Evolutionary conservation across 2,888 invertebrate species (phyloP).

Genomic region (Lysandra bellargus): DNA sequence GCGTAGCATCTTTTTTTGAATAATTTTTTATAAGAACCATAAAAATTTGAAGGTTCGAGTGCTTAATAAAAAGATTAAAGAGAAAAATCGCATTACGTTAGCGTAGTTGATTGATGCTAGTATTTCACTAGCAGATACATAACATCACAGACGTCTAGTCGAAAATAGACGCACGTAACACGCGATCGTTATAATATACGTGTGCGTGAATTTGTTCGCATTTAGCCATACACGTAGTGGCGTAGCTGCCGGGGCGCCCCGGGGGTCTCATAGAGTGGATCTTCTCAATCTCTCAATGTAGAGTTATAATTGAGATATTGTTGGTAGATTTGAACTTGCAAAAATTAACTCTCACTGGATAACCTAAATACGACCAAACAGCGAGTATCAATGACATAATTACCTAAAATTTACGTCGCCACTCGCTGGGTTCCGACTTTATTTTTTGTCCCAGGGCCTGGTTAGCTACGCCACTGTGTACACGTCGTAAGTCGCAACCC

Average conservation of each 20-base stretch:
- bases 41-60: background rate
- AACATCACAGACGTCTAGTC: slow-evolving; percentile 8
- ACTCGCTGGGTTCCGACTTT: background rate
- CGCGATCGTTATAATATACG: background rate
- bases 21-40: background rate
- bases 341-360: background rate
- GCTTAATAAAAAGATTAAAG: background rate
- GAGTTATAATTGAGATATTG: too few relatives aligned
- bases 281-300: background rate
- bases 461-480: background rate
- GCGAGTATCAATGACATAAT: background rate
- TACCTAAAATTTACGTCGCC: background rate
- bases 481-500: background rate
- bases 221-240: background rate
- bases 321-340: background rate
- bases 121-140: slow-evolving; percentile 4
- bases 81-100: background rate
- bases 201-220: slow-evolving; percentile 19
- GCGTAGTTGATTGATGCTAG: background rate
- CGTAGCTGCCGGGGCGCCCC: background rate
- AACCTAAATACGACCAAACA: background rate
- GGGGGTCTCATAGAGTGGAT: too few relatives aligned
- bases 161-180: slow-evolving; percentile 16
- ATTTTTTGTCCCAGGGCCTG: background rate
- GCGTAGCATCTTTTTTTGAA: background rate